Percentiles rank a stretch among this genome's conserved stretches.
Conservation (phyloP, 2,888 invertebrate genomes). For the Nemoura dubitans region DNA sequence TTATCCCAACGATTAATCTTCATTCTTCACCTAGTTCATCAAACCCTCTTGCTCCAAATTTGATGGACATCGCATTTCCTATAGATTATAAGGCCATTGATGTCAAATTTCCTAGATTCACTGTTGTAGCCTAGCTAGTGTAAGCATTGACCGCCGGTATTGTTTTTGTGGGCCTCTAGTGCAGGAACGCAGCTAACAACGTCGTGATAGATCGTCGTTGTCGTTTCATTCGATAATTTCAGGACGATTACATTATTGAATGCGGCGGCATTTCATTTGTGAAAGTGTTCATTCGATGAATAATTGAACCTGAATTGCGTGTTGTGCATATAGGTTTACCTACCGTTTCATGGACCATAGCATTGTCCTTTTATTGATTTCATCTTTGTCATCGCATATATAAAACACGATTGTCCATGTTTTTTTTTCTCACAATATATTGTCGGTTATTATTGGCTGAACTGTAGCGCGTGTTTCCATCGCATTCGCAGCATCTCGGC, state of each 20-base stretch:
- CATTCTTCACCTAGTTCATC: background rate
- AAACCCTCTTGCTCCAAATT: background rate
- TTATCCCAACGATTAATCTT: background rate
- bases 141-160: background rate
- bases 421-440: background rate
- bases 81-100: background rate
- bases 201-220: background rate
- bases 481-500: no score
- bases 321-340: background rate
- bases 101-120: background rate
- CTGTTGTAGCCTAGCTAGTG: background rate
- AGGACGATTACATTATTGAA: background rate
- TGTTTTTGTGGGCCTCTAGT: background rate
- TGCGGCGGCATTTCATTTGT: background rate
- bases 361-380: constrained; percentile 1
- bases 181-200: background rate
- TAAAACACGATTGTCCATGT: background rate
- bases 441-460: background rate
- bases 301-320: background rate
- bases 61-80: background rate
- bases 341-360: background rate
- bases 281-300: background rate
- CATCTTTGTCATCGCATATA: background rate
- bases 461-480: background rate
- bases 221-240: background rate